Evolutionary conservation across 2,797 vertebrate genomes (phyloP).

Genomic region (Hapalemur alaotrensis): DNA sequence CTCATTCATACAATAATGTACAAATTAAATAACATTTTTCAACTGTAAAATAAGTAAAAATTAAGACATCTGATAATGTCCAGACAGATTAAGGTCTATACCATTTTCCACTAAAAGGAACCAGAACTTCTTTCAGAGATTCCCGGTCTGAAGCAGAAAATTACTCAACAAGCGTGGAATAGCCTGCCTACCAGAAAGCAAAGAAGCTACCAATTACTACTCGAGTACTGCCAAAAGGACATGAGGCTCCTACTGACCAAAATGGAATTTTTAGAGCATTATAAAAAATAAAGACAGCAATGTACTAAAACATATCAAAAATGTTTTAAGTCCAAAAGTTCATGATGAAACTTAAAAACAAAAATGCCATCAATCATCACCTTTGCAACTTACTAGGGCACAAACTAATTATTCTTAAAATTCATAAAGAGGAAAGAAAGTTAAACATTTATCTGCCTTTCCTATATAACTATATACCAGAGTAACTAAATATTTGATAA

Average conservation of each 20-base stretch:
- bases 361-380: neutral
- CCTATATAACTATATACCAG: neutral
- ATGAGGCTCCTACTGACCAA: neutral
- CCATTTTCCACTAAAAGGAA: neutral
- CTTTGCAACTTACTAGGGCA: neutral
- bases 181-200: neutral
- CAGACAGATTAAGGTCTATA: neutral
- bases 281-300: neutral
- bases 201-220: neutral
- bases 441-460: neutral
- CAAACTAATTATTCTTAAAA: slow-evolving; percentile 4
- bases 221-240: neutral
- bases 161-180: neutral
- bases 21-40: neutral
- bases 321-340: neutral
- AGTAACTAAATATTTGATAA: neutral
- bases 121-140: neutral
- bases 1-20: neutral
- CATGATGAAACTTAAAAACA: neutral
- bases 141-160: neutral
- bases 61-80: neutral
- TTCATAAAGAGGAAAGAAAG: neutral
- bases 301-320: neutral
- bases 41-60: neutral
- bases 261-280: neutral